Percentiles rank a stretch among this genome's conserved stretches.
These are phyloP conservation scores for Rhincodon typus DNA, from an alignment of 2,797 vertebrate species.

Conservation along the genomic window DNA sequence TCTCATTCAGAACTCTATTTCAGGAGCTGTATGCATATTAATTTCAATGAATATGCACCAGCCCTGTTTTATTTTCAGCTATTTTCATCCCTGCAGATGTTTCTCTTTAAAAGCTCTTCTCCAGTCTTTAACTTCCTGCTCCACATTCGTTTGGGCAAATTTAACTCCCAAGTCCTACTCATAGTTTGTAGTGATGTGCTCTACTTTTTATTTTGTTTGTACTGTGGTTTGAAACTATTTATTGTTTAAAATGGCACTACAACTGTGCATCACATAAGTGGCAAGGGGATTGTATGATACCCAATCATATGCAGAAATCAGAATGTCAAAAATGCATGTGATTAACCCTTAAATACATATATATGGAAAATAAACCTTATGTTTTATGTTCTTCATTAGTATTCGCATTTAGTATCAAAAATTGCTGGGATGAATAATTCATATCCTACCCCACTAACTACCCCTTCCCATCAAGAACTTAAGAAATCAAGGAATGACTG, in stretches of 20 bases:
- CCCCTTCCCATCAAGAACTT: neutral
- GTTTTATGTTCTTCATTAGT: neutral
- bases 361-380: neutral
- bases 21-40: neutral
- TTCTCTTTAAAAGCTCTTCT: neutral
- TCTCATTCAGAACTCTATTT: constrained; percentile 13
- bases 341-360: neutral
- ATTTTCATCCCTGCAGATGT: neutral
- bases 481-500: neutral
- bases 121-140: neutral
- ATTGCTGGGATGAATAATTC: neutral
- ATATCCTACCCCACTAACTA: neutral
- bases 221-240: constrained; percentile 5
- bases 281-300: neutral
- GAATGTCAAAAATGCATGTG: neutral
- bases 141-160: neutral
- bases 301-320: neutral
- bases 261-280: neutral
- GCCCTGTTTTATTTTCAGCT: neutral
- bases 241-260: neutral
- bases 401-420: neutral
- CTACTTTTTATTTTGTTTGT: neutral
- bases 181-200: neutral
- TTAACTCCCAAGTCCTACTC: neutral
- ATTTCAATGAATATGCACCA: constrained; percentile 16